Evolutionary conservation across 2,888 invertebrate species (phyloP).

Genomic region (Machimus rusticus): DNA sequence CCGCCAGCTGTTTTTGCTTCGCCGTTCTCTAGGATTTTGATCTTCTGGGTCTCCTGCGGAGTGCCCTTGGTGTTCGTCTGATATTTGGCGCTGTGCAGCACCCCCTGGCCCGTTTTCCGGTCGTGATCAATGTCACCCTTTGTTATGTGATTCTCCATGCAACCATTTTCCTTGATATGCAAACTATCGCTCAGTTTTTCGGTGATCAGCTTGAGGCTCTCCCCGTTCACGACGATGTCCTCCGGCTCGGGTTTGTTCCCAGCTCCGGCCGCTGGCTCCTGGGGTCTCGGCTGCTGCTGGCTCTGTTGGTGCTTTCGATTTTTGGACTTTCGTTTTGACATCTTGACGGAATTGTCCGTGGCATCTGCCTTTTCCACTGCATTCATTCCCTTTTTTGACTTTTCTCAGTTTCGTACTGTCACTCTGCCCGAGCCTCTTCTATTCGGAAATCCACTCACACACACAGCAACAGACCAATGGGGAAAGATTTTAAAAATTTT

Average conservation of each 20-base stretch:
- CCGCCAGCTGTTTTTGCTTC: background rate
- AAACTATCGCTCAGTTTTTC: slow-evolving; percentile 38
- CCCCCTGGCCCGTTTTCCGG: background rate
- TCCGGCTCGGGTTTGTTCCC: background rate
- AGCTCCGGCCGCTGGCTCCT: background rate
- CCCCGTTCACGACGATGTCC: background rate
- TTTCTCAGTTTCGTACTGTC: slow-evolving; percentile 37
- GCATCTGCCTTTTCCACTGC: slow-evolving; percentile 35
- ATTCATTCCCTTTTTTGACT: slow-evolving; percentile 34
- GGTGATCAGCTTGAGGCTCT: slow-evolving; percentile 27
- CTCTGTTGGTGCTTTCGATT: slow-evolving; percentile 38
- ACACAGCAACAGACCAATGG: background rate
- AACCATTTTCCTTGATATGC: slow-evolving; percentile 46
- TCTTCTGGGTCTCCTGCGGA: background rate
- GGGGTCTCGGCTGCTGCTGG: background rate
- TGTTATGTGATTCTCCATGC: slow-evolving; percentile 29
- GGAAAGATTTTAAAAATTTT: background rate
- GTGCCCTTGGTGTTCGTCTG: background rate
- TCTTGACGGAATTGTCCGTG: slow-evolving; percentile 38
- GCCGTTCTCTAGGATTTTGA: slow-evolving; percentile 5
- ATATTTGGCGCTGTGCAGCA: background rate
- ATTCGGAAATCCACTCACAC: background rate
- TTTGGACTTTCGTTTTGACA: slow-evolving; percentile 37
- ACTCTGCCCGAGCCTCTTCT: slow-evolving; percentile 1
- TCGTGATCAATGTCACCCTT: background rate